A percentile compares a stretch with the other conserved stretches of the same genome.
Evolutionary conservation across 2,113 vertebrate genomes (phyloP).

Genomic region (Sisor rabdophorus): DNA sequence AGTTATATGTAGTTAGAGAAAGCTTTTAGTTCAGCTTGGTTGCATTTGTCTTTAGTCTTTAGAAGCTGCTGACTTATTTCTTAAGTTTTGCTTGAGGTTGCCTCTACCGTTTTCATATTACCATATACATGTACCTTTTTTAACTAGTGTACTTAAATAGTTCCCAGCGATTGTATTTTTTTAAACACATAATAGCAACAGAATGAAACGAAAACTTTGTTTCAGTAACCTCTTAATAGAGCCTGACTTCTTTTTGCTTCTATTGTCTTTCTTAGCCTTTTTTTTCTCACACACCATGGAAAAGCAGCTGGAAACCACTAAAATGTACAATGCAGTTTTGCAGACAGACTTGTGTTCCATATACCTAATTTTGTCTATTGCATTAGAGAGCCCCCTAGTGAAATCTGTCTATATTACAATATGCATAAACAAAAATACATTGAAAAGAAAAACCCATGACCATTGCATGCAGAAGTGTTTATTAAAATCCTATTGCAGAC

Average conservation of each 20-base stretch:
- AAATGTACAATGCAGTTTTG: neutral
- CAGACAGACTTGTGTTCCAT: no score
- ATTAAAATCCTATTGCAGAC: no score
- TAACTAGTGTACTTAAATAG: neutral
- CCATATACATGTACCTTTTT: neutral
- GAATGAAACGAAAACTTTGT: neutral
- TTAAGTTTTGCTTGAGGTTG: no score
- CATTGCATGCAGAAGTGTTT: no score
- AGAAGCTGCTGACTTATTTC: neutral
- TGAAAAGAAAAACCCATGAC: no score
- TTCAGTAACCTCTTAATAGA: neutral
- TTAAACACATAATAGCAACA: neutral
- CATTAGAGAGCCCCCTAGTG: constrained; percentile 37
- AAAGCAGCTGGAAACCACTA: constrained; percentile 25
- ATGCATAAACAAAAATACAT: no score
- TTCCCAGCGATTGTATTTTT: neutral
- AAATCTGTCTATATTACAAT: constrained; percentile 6
- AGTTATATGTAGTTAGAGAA: neutral
- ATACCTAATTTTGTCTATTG: neutral
- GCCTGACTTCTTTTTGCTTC: neutral
- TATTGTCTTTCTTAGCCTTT: neutral
- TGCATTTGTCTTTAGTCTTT: neutral
- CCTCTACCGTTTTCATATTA: neutral
- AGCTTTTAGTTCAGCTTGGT: neutral
- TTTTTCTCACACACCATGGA: constrained; percentile 15